A percentile compares a stretch with the other conserved stretches of the same genome.
These are phyloP conservation scores for Mola mola DNA, from an alignment of 2,113 vertebrate genomes.

Conservation along the genomic window DNA sequence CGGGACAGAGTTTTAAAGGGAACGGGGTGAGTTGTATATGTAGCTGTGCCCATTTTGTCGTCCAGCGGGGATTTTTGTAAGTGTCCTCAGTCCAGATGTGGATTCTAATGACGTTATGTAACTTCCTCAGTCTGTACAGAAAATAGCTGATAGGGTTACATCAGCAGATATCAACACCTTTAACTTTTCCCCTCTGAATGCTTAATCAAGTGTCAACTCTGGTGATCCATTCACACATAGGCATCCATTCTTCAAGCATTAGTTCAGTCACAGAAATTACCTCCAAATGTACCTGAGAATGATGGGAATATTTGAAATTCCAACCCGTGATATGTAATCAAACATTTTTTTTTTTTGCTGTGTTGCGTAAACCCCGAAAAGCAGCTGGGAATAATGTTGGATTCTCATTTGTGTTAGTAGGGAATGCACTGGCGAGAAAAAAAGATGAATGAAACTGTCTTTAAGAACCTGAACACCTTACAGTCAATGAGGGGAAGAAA, in stretches of 20 bases:
- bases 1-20: conserved; percentile 25
- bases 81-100: conserved; percentile 72
- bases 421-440: conserved; percentile 17
- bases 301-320: conserved; percentile 16
- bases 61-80: conserved; percentile 23
- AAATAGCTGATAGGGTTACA: conserved; percentile 45
- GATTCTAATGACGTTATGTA: conserved; percentile 67
- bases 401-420: conserved; percentile 52
- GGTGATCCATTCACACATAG: conserved; percentile 12
- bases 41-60: conserved; percentile 60
- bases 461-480: conserved; percentile 16
- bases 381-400: conserved; percentile 32
- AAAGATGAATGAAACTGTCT: conserved; percentile 28
- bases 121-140: conserved; percentile 58
- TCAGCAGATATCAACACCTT: conserved; percentile 52
- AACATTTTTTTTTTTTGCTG: not conserved
- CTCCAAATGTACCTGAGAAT: conserved; percentile 23
- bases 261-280: conserved; percentile 68
- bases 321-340: conserved; percentile 18
- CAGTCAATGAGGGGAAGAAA: not conserved
- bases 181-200: conserved; percentile 27
- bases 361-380: conserved; percentile 45
- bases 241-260: conserved; percentile 21
- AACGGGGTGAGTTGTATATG: conserved; percentile 14
- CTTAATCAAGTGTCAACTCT: conserved; percentile 39